These are phyloP conservation scores for Ctenochaetus hawaiiensis DNA, from an alignment of 2,797 vertebrate species.

Conservation along the genomic window DNA sequence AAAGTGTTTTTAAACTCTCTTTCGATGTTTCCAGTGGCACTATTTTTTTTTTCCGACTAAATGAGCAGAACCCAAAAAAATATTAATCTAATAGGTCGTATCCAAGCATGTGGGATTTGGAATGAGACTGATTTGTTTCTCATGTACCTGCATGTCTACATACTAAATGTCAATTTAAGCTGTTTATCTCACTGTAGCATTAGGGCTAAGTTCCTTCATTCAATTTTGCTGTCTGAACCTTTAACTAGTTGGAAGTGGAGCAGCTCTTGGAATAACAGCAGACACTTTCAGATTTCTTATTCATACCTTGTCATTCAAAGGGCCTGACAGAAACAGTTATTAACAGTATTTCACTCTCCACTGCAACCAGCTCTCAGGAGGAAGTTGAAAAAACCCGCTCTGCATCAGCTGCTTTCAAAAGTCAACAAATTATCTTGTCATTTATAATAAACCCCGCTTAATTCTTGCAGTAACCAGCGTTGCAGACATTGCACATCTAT, in stretches of 20 bases:
- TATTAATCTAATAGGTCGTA: too few species aligned
- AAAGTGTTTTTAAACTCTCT: too few species aligned
- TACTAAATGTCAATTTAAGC: neutral
- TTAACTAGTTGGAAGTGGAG: constrained; percentile 30
- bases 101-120: too few species aligned
- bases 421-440: constrained; percentile 31
- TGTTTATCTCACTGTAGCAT: constrained; percentile 1
- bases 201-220: neutral
- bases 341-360: constrained; percentile 55
- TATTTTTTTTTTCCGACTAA: too few species aligned
- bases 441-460: constrained; percentile 1
- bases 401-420: constrained; percentile 22
- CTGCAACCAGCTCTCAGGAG: constrained; percentile 31
- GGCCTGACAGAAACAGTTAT: constrained; percentile 54
- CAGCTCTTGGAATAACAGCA: constrained; percentile 39
- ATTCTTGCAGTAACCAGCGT: neutral
- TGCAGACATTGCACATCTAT: constrained; percentile 1
- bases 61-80: too few species aligned
- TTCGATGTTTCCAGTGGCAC: too few species aligned
- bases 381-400: constrained; percentile 24
- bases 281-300: constrained; percentile 39
- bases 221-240: constrained; percentile 39
- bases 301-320: constrained; percentile 55
- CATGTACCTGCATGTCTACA: too few species aligned
- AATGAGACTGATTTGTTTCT: too few species aligned